Base-by-base conservation (phyloP, 2,797 vertebrate species). In the Hydrolagus colliei region DNA sequence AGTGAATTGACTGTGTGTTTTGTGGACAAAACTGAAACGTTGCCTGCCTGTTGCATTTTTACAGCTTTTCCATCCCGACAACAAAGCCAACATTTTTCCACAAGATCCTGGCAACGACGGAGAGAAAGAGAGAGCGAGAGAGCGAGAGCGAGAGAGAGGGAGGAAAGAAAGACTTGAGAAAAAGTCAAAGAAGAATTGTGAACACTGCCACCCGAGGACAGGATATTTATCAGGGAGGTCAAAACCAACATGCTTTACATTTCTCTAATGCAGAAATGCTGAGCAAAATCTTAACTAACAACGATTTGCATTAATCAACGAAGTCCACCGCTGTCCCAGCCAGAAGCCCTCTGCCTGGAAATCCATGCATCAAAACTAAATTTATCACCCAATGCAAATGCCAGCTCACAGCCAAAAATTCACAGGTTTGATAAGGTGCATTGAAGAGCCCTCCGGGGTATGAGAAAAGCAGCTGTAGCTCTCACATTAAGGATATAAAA, bases 391-490 rank as follows among this genome's bases (percentile, higher is more conserved):
- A 90, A 86, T 90, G 88, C 18, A 61, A 86, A 87, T 84, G 89
- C 73, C 85, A 91, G 88, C 87, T 89, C 86, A 88, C 63, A 91
- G 88, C 87, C 90, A 88, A 92, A 90, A 90, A 88, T 90, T 72
- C 90, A 86, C 88, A 90, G 86, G 89, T 89, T 89, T 90, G 13
- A 87, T 86, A 52, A 89, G 89, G 87, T 85, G 88, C 85, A 89
- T 89, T 91, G 87, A 88, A 88, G 13, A 89, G 86, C 86, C 71
- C 90, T 91, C 88, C 0, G 14, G 87, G 87, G 88, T 87, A 90
- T 89, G 0, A 0, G 88, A 90, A 72, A 89, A 91, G 84, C 86
- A 90, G 59, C 72, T 91, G 88, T 86, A 89, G 88, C 87, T 88
- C 86, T 89, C 86, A 88, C 89, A 90, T 89, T 88, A 90, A 89